Percentiles rank a stretch among this genome's conserved stretches.
Evolutionary conservation across 2,888 invertebrate species (phyloP).

Genomic region (Helobdella robusta): DNA sequence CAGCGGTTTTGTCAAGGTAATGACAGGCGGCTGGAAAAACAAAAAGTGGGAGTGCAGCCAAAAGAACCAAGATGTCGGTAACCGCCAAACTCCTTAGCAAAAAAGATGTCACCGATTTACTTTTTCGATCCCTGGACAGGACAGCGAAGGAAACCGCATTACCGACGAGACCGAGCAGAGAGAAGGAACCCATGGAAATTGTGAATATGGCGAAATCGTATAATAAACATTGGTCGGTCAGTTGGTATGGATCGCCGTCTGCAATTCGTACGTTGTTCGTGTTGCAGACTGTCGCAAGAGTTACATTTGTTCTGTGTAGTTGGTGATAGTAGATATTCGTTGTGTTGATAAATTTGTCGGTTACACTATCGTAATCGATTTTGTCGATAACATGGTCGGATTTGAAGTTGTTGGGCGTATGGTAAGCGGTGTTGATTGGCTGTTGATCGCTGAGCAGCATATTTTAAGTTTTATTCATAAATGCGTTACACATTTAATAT

Average conservation of each 20-base stretch:
- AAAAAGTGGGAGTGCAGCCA: constrained; percentile 34
- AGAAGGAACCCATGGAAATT: constrained; percentile 32
- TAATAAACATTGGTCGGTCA: constrained; percentile 33
- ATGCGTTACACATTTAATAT: no score
- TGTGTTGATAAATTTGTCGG: no score
- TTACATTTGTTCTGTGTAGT: no score
- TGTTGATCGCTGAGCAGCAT: no score
- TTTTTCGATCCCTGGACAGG: constrained; percentile 30
- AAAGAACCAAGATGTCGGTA: constrained; percentile 34
- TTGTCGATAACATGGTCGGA: no score
- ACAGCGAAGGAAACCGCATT: constrained; percentile 35
- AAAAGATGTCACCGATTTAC: constrained; percentile 31
- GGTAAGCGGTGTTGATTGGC: no score
- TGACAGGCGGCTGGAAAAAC: constrained; percentile 30
- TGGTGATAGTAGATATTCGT: no score
- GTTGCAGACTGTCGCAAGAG: no score
- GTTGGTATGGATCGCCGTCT: constrained; percentile 20
- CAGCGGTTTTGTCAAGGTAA: constrained; percentile 21
- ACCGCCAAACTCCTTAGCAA: constrained; percentile 35
- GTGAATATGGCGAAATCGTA: constrained; percentile 37
- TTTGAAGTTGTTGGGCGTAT: no score
- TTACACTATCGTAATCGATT: no score
- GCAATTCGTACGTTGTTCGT: no score
- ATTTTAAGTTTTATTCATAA: no score
- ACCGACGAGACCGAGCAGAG: constrained; percentile 34